These are phyloP conservation scores for Merops nubicus DNA, from an alignment of 2,113 vertebrate species.

Conservation along the genomic window DNA sequence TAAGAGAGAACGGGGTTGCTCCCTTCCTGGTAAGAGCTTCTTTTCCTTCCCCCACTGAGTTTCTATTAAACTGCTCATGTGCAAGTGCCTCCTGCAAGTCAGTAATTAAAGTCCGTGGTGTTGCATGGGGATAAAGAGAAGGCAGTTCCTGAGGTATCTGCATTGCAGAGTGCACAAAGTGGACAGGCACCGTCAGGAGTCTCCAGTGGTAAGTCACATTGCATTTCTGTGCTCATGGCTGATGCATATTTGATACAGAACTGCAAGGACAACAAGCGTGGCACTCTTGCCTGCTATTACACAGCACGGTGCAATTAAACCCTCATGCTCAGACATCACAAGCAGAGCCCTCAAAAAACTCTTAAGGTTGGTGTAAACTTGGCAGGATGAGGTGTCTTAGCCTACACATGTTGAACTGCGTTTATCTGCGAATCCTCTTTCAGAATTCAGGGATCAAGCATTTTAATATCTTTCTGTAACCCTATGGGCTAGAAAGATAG, in stretches of 20 bases:
- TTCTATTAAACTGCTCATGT: not conserved
- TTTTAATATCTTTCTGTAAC: not conserved
- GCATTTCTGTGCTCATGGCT: not conserved
- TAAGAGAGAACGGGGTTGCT: not conserved
- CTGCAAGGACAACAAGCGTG: no score
- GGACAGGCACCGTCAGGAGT: not conserved
- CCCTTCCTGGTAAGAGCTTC: not conserved
- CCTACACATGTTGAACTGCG: not conserved
- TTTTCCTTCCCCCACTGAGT: not conserved
- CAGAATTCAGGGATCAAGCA: not conserved
- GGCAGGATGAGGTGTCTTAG: rapidly evolving
- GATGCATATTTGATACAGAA: no score
- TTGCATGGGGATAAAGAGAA: not conserved
- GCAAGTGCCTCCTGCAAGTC: not conserved
- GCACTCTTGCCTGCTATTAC: no score
- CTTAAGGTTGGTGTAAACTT: not conserved
- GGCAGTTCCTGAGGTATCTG: not conserved
- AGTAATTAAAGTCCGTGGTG: not conserved
- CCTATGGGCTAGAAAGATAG: not conserved
- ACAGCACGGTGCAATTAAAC: no score
- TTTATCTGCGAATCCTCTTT: not conserved
- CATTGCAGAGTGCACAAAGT: not conserved
- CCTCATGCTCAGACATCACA: no score
- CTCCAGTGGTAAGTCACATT: not conserved
- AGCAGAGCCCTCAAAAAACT: no score